A percentile compares a stretch with the other conserved stretches of the same genome.
phyloP scores from a whole-genome alignment of 2,113 vertebrate genomes.

The Picathartes gymnocephalus region DNA sequence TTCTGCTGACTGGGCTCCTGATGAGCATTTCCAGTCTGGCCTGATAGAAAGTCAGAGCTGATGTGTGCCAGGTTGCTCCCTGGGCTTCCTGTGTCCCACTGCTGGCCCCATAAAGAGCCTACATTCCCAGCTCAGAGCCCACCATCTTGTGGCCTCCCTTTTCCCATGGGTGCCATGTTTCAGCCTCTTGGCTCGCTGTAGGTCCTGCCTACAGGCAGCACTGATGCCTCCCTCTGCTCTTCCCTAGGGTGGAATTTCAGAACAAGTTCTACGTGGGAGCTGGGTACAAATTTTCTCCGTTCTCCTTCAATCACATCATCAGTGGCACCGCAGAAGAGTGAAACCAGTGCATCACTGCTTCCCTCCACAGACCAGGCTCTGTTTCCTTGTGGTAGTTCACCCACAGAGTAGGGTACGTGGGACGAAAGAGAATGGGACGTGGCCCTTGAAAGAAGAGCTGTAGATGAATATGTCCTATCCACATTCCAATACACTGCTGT shows the following conservation, averaged over 20 bases:
- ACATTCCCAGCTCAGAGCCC: rapidly evolving
- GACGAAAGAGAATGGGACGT: background rate
- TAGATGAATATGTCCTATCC: background rate
- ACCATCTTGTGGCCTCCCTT: background rate
- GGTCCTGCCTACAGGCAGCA: background rate
- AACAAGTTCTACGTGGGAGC: constrained; percentile 81
- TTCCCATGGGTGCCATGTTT: rapidly evolving
- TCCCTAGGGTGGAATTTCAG: constrained; percentile 82
- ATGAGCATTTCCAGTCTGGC: background rate
- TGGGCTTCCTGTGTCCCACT: background rate
- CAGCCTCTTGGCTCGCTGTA: background rate
- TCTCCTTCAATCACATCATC: constrained; percentile 76
- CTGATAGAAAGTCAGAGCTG: background rate
- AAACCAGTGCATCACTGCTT: background rate
- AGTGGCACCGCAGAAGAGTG: constrained; percentile 67
- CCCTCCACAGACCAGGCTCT: background rate
- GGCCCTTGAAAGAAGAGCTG: background rate
- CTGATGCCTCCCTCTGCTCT: background rate
- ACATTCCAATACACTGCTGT: background rate
- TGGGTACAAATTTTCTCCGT: constrained; percentile 76
- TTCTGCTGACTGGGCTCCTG: background rate
- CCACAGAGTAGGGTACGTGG: background rate
- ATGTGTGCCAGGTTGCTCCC: rapidly evolving
- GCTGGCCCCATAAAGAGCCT: background rate
- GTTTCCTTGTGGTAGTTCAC: background rate